Base-by-base conservation (phyloP, 2,113 vertebrate species). In the Tragelaphus scriptus region DNA sequence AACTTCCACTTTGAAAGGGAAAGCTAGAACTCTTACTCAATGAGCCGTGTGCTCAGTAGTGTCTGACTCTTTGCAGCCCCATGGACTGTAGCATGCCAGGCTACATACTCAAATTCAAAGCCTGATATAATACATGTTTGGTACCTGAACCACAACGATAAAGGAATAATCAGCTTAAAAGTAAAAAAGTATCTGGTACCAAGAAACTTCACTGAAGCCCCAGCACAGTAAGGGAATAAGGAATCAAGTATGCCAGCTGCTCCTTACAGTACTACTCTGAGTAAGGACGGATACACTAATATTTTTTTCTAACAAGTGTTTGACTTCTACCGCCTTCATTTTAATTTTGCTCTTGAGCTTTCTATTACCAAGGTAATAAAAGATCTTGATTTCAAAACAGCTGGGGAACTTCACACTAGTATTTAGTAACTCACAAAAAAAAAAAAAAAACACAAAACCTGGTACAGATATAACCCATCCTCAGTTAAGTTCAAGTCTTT, bases 331-430 rank as follows among this genome's bases (percentile, higher is more conserved):
- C n/a, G 71, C 88, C 53, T 88, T 82, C 56, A 36, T 63, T 58
- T 92, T 53, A 79, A 58, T n/a, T 79, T 93, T 95, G 75, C n/a
- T 95, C 55, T 61, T 88, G 40, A 55, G 19, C n/a, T 93, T 93
- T 91, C 94, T 75, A 58, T 25, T 96, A 88, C 47, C 15, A 85
- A 92, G 28, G 49, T 47, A 51, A 36, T 85, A 88, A 80, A 81
- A 58, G 17, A 53, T 51, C 68, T n/a, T 49, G 30, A 85, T 84
- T 17, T 16, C 40, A 53, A 75, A 98, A 92, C 6, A 90, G n/a
- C 36, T 59, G 30, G 23, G 51, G 81, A 92, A 36, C 30, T 88
- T 88, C 30, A 79, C 6, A 86, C 17, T 51, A 88, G 30, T 59
- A 85, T 58, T 51, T 63, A 65, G 63, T 55, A 55, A 55, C 32